Evolutionary conservation across 2,797 vertebrate species (phyloP).

Genomic region (Spondyliosoma cantharus): DNA sequence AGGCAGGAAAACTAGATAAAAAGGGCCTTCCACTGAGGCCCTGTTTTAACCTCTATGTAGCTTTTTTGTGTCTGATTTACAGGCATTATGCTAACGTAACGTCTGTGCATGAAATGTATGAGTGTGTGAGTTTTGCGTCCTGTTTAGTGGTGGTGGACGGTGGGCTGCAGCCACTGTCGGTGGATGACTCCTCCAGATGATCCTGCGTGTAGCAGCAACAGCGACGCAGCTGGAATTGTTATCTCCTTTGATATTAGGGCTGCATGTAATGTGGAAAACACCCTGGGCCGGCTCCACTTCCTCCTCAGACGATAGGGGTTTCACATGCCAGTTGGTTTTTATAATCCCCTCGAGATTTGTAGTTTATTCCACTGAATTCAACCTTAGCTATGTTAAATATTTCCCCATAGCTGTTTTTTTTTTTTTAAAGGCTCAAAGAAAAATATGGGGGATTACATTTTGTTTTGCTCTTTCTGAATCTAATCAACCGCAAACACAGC

Average conservation of each 20-base stretch:
- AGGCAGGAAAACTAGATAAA: slow-evolving; percentile 36
- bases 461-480: slow-evolving; percentile 50
- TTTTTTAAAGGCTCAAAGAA: slow-evolving; percentile 29
- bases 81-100: background rate
- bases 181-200: slow-evolving; percentile 84
- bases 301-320: slow-evolving; percentile 77
- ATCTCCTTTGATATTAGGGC: slow-evolving; percentile 84
- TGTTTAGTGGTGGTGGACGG: slow-evolving; percentile 26
- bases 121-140: slow-evolving; percentile 39
- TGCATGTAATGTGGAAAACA: slow-evolving; percentile 85
- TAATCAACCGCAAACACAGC: slow-evolving; percentile 17
- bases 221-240: slow-evolving; percentile 84
- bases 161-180: slow-evolving; percentile 33
- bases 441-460: slow-evolving; percentile 51
- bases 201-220: slow-evolving; percentile 75
- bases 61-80: slow-evolving; percentile 6
- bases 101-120: slow-evolving; percentile 9
- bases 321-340: slow-evolving; percentile 81
- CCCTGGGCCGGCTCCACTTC: slow-evolving; percentile 79
- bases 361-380: slow-evolving; percentile 79
- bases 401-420: slow-evolving; percentile 48
- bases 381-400: slow-evolving; percentile 77
- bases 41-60: background rate
- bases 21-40: slow-evolving; percentile 6
- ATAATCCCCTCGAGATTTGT: slow-evolving; percentile 76